A percentile compares a stretch with the other conserved stretches of the same genome.
Evolutionary conservation across 2,888 invertebrate species (phyloP).

Genomic region (Dexiosoma caninum): DNA sequence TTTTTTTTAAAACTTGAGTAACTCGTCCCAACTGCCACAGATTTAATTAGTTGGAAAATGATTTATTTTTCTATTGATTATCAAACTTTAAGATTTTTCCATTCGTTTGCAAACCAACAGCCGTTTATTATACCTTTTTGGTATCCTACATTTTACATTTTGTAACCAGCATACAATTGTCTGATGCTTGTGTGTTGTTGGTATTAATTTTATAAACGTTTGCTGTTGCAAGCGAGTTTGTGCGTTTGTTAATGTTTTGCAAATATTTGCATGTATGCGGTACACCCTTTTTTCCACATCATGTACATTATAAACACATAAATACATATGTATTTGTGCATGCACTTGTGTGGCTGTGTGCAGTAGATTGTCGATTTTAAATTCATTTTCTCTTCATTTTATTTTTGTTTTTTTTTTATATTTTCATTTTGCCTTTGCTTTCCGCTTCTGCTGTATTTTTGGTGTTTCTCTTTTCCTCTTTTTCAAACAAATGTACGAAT

Average conservation of each 20-base stretch:
- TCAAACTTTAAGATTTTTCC: no score
- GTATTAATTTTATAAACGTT: not conserved
- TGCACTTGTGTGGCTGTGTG: no score
- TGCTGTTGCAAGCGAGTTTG: not conserved
- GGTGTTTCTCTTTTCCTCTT: not conserved
- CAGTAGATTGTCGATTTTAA: no score
- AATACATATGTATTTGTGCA: not conserved
- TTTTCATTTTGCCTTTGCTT: not conserved
- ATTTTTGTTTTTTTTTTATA: not conserved
- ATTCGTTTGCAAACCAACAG: not conserved
- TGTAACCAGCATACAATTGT: not conserved
- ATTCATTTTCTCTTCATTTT: no score
- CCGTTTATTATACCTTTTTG: not conserved
- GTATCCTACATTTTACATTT: not conserved
- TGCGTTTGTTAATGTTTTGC: not conserved
- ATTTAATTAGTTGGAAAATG: no score
- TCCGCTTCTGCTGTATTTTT: constrained; percentile 4
- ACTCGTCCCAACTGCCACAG: no score
- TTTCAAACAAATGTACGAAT: constrained; percentile 14
- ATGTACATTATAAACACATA: constrained; percentile 18
- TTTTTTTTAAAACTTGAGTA: no score
- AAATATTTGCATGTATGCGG: constrained; percentile 34
- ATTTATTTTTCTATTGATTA: no score
- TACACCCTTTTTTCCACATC: constrained; percentile 44
- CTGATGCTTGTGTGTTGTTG: no score